phyloP scores from a whole-genome alignment of 2,797 vertebrate species.

The Ambastaia sidthimunki region DNA sequence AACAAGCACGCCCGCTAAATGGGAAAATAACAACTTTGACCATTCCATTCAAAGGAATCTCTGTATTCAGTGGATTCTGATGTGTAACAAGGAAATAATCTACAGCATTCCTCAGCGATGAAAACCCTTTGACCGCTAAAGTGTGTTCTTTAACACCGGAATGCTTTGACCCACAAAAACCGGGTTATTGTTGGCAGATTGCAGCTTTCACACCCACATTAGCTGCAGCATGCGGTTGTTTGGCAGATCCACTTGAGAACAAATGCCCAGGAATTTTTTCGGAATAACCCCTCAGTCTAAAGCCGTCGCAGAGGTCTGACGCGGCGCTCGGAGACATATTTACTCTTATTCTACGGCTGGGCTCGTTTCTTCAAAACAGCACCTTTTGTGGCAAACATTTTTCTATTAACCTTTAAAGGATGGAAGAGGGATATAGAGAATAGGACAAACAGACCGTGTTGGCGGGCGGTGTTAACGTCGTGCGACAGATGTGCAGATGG shows the following conservation, averaged over 20 bases:
- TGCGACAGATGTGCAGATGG: constrained; percentile 50
- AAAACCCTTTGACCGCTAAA: constrained; percentile 63
- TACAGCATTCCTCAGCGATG: constrained; percentile 69
- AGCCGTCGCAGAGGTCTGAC: constrained; percentile 52
- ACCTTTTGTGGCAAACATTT: constrained; percentile 57
- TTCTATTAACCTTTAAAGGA: constrained; percentile 63
- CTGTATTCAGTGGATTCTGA: constrained; percentile 66
- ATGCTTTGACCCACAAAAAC: constrained; percentile 80
- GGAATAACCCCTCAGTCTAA: constrained; percentile 77
- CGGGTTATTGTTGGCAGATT: constrained; percentile 80
- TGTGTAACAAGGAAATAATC: constrained; percentile 77
- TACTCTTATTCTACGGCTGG: constrained; percentile 50
- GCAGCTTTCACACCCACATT: constrained; percentile 79
- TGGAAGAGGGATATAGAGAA: constrained; percentile 41
- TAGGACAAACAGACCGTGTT: constrained; percentile 29
- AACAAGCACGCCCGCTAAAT: constrained; percentile 60
- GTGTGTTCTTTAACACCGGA: constrained; percentile 68
- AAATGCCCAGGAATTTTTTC: constrained; percentile 80
- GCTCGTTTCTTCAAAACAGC: constrained; percentile 48
- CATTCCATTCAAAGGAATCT: constrained; percentile 70
- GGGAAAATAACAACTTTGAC: constrained; percentile 74
- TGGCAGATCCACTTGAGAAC: constrained; percentile 73
- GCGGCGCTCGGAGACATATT: constrained; percentile 52
- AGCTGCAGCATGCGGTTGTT: constrained; percentile 73
- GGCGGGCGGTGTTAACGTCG: constrained; percentile 23